A percentile compares a stretch with the other conserved stretches of the same genome.
phyloP scores from a whole-genome alignment of 2,797 vertebrate genomes.

The Crocodylus rhombifer region DNA sequence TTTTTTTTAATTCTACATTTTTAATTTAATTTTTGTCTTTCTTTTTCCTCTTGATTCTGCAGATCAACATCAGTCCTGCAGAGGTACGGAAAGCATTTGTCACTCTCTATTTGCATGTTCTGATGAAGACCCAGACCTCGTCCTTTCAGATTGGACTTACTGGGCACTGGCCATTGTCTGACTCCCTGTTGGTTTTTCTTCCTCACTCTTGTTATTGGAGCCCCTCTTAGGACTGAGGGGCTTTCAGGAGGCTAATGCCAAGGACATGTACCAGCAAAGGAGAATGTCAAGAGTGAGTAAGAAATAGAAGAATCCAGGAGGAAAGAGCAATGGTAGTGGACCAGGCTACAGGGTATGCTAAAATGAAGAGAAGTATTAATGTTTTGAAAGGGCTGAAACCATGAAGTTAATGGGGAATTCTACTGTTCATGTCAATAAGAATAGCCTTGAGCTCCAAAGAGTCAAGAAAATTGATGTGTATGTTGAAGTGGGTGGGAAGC shows the following conservation, averaged over 20 bases:
- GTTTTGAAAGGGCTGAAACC: background rate
- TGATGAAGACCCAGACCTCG: background rate
- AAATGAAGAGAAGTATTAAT: background rate
- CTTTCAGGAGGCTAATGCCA: background rate
- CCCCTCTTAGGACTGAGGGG: background rate
- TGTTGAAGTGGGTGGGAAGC: background rate
- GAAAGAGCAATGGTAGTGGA: background rate
- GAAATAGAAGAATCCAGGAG: background rate
- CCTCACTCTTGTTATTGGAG: background rate
- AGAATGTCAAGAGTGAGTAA: background rate
- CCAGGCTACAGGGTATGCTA: background rate
- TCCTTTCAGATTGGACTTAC: background rate
- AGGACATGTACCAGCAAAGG: background rate
- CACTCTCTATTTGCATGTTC: fast-evolving
- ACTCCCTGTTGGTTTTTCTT: background rate
- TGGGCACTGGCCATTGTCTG: fast-evolving
- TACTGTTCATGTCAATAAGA: background rate
- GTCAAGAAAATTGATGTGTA: background rate
- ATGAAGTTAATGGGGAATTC: background rate
- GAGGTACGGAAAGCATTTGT: background rate
- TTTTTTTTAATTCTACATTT: background rate
- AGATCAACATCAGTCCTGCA: fast-evolving
- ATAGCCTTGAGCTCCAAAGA: background rate
- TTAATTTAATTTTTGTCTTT: background rate
- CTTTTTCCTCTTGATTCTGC: background rate